Evolutionary conservation across 2,888 invertebrate genomes (phyloP), one percentile per base, ranked within the genome.

Genomic region (Nymphalis urticae): DNA sequence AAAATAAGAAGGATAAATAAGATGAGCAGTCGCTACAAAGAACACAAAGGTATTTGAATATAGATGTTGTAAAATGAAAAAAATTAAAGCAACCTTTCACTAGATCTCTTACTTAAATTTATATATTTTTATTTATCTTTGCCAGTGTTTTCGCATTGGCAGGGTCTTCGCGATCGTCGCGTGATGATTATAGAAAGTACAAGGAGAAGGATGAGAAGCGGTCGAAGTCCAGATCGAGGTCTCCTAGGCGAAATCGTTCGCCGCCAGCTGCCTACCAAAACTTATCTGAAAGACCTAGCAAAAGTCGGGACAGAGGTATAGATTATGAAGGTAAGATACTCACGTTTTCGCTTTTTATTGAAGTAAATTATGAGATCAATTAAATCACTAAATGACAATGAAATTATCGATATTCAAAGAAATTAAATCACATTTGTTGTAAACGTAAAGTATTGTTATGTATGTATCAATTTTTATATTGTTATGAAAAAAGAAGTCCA

Each of bases 71-170:
- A 60, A 68, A 36, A 68, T 69, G 71, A 74, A 70, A 74, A n/a
- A 69, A 69, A 71, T 51, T 48, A 60, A 65, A 48, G 36, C 62
- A 67, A 66, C 70, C 64, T 68, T 66, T 73, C 68, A 75, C 71
- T 75, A 66, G 72, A 72, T 42, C 58, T 62, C 71, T 75, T 71
- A 69, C 80, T 83, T 78, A 83, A 80, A 80, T 85, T 79, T 78
- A 78, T 82, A 86, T 84, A 83, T 62, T 84, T 85, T 89, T 92
- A 92, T 92, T 92, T 92, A 92, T 90, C 91, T 94, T 95, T 94
- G 95, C 95, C 95, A 95, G 95, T 95, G 95, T 95, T 95, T 95
- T 95, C 94, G 93, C 94, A 94, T 95, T 95, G 94, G 94, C 95
- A 95, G 95, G 95, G 94, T 94, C 94, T 85, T 88, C 92, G 90